phyloP scores from a whole-genome alignment of 1,140 invertebrate genomes.

The Bombus fervidus region DNA sequence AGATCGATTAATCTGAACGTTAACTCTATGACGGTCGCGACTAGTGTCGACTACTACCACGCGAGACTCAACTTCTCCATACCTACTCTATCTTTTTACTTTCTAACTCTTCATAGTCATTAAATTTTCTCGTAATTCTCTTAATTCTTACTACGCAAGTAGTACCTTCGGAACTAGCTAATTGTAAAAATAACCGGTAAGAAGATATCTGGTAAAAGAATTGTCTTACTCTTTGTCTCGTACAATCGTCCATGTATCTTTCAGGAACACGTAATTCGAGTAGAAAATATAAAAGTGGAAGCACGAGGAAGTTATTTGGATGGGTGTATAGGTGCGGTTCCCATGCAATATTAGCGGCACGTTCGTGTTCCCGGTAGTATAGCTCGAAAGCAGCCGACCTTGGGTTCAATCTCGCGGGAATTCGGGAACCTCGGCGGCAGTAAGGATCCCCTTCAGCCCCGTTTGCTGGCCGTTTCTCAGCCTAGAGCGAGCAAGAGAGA shows the following conservation, averaged over 20 bases:
- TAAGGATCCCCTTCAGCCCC: neutral
- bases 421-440: constrained; percentile 48
- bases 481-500: neutral
- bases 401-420: constrained; percentile 56
- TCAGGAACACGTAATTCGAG: neutral
- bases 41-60: too few species aligned
- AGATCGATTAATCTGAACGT: too few species aligned
- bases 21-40: too few species aligned
- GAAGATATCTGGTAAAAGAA: too few species aligned
- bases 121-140: too few species aligned
- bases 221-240: neutral
- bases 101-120: too few species aligned
- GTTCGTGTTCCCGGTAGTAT: constrained; percentile 27
- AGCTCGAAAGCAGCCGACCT: constrained; percentile 38
- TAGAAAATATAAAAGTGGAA: neutral
- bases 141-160: too few species aligned
- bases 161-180: too few species aligned
- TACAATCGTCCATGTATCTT: neutral
- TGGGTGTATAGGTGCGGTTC: neutral
- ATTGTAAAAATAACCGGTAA: too few species aligned
- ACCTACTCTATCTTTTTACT: too few species aligned
- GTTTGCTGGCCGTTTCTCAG: neutral
- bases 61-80: too few species aligned
- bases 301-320: neutral
- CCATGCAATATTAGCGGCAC: constrained; percentile 37